These are phyloP conservation scores for Eupithecia centaureata DNA, from an alignment of 2,888 invertebrate genomes.

Conservation along the genomic window DNA sequence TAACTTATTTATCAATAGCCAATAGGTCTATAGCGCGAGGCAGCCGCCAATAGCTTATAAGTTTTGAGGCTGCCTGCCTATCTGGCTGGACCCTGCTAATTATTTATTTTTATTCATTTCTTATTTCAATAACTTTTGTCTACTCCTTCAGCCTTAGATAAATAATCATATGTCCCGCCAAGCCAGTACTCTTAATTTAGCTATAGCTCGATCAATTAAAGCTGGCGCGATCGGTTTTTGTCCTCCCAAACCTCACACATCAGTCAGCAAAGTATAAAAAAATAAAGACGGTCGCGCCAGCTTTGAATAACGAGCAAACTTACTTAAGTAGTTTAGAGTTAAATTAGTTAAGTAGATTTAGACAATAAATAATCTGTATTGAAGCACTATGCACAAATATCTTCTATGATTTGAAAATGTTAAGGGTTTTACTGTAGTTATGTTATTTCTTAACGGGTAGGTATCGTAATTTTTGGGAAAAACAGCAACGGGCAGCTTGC, in stretches of 20 bases:
- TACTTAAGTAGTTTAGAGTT: not conserved
- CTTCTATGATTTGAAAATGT: conserved; percentile 1
- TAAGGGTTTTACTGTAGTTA: not conserved
- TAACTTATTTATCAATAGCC: too few species aligned
- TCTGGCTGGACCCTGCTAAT: not conserved
- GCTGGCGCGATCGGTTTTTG: not conserved
- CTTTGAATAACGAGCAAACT: not conserved
- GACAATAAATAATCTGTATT: not conserved
- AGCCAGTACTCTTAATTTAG: not conserved
- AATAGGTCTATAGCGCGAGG: too few species aligned
- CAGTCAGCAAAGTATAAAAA: not conserved
- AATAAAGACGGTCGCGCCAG: not conserved
- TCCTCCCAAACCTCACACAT: too few species aligned
- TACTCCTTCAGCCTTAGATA: not conserved
- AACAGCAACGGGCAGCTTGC: too few species aligned
- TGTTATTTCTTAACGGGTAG: not conserved
- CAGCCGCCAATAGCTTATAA: too few species aligned
- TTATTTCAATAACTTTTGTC: not conserved
- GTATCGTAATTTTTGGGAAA: too few species aligned
- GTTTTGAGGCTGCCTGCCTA: not conserved
- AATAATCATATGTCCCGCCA: not conserved
- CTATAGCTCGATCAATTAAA: not conserved
- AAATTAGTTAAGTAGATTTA: not conserved
- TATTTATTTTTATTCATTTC: not conserved
- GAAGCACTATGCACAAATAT: conserved; percentile 2